phyloP scores from a whole-genome alignment of 2,888 invertebrate genomes.

The Teleogryllus oceanicus region DNA sequence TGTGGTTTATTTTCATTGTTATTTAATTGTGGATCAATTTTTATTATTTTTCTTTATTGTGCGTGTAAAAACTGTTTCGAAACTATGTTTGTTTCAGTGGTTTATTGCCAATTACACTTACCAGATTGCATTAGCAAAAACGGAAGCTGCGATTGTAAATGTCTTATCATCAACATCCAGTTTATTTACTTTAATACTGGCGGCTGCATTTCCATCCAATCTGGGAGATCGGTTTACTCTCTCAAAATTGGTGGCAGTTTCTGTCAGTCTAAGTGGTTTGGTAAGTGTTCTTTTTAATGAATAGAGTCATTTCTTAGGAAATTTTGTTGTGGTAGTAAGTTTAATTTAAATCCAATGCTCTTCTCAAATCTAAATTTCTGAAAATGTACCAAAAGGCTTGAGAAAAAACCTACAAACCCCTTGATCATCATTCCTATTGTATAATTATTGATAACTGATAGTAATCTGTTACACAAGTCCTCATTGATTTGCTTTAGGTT shows the following conservation, averaged over 20 bases:
- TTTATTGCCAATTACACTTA: constrained; percentile 91
- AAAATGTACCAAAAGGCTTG: not conserved
- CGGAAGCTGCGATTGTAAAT: constrained; percentile 82
- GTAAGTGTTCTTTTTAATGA: constrained; percentile 53
- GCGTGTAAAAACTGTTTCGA: too few species aligned
- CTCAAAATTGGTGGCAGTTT: constrained; percentile 77
- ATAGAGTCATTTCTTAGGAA: not conserved
- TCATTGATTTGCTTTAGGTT: too few species aligned
- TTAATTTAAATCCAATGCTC: too few species aligned
- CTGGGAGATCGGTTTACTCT: constrained; percentile 78
- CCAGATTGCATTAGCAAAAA: constrained; percentile 80
- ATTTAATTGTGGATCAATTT: too few species aligned
- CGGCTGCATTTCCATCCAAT: constrained; percentile 81
- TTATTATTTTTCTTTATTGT: too few species aligned
- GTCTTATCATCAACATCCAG: constrained; percentile 85
- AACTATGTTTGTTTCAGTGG: constrained; percentile 66
- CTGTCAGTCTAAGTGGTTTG: constrained; percentile 72
- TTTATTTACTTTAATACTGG: constrained; percentile 82
- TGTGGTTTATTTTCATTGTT: too few species aligned
- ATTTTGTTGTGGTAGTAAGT: not conserved
- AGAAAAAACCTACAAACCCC: too few species aligned
- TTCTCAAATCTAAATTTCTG: not conserved
- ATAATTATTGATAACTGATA: too few species aligned
- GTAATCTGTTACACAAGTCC: too few species aligned
- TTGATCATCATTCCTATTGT: too few species aligned